phyloP scores from a whole-genome alignment of 2,797 vertebrate genomes.

The Falco peregrinus region DNA sequence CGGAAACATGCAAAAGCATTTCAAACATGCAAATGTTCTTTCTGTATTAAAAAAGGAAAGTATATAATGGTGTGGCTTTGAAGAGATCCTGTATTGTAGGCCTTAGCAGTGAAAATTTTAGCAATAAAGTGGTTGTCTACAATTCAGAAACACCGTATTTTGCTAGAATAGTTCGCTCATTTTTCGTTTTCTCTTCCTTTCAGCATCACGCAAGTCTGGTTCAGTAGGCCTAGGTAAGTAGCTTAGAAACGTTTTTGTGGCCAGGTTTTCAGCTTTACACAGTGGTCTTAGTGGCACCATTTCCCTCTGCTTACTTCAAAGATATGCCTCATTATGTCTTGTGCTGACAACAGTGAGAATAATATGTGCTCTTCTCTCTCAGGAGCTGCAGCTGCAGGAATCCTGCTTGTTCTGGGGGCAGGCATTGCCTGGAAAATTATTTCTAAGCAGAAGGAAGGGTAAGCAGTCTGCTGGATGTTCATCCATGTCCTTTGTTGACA shows the following conservation, averaged over 20 bases:
- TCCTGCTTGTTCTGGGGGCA: constrained; percentile 57
- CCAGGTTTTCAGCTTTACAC: neutral
- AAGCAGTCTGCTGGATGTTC: neutral
- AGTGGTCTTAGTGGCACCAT: neutral
- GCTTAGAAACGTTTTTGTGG: neutral
- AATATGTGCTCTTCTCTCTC: neutral
- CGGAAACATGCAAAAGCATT: neutral
- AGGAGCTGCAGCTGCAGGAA: constrained; percentile 17
- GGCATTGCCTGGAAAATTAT: constrained; percentile 18
- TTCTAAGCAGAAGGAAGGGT: constrained; percentile 69
- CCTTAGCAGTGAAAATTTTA: neutral
- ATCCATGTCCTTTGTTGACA: neutral
- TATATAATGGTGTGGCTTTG: neutral
- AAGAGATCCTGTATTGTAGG: neutral
- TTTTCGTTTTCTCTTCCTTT: neutral
- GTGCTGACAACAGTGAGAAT: neutral
- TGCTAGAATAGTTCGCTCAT: neutral
- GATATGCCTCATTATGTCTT: rapidly evolving
- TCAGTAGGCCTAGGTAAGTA: constrained; percentile 55
- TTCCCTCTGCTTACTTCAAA: neutral
- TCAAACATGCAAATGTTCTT: neutral
- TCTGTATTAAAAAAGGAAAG: neutral
- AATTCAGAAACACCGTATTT: neutral
- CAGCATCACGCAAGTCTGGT: neutral
- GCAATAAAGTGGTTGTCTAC: neutral